Base-by-base conservation (phyloP, 2,113 vertebrate species). In the Edolisoma coerulescens region DNA sequence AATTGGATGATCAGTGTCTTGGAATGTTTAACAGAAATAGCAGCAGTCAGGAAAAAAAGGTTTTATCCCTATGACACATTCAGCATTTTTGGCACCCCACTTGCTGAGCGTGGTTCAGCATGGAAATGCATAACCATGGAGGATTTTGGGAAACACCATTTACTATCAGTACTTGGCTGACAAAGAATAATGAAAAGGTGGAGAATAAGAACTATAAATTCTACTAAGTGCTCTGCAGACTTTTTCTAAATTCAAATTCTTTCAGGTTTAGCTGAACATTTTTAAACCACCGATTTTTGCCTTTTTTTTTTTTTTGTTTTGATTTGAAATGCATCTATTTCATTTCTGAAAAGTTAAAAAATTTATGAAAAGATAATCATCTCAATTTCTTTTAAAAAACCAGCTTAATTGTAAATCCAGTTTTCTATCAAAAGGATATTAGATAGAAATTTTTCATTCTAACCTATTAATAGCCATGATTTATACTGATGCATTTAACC, bases 1-100 rank as follows among this genome's bases (percentile, higher is more conserved):
- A 94, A 91, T 64, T 89, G 65, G 73, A 75, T 79, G 74, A 89
- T 89, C 73, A 81, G 61, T 84, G 89, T 68, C 77, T 82, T 92
- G 53, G 74, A 96, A 91, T 87, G 65, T 89, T 91, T 93, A 94
- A 87, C 41, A 91, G 74, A 91, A 92, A 89, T 32, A 93, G 64
- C 56, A 95, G 17, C 20, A 89, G 73, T 93, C 68, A 93, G 60
- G 67, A 17, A 70, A 85, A 77, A 83, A 81, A 14, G 16, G 27
- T 71, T 96, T 94, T 91, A 78, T 75, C 53, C 71, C 9, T 77
- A n/a, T 60, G 44, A 79, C 47, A 94, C 6, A 54, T 82, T 67
- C 52, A 89, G 35, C 32, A 44, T 86, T 95, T 96, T 67, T 92
- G 60, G 84, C 53, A 81, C 22, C 21, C 47, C 15, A 32, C 41